Percentiles rank a stretch among this genome's conserved stretches.
These are phyloP conservation scores for Oxycera nigricornis DNA, from an alignment of 2,888 invertebrate genomes.

Conservation along the genomic window DNA sequence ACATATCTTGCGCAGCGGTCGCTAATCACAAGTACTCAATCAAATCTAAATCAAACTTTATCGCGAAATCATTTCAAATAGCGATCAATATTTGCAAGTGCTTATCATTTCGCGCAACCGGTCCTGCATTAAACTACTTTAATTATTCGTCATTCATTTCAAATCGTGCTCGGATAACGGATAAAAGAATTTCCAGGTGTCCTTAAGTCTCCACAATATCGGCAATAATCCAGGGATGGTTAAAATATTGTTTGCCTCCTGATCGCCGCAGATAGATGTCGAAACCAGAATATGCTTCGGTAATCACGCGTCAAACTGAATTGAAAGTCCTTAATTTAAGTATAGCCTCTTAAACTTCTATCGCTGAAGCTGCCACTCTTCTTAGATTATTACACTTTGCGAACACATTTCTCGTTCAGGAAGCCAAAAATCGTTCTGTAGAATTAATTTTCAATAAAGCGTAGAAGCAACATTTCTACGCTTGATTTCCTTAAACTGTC, in stretches of 20 bases:
- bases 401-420: no score
- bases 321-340: not conserved
- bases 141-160: not conserved
- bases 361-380: no score
- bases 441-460: conserved; percentile 33
- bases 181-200: not conserved
- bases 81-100: not conserved
- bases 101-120: not conserved
- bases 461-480: conserved; percentile 16
- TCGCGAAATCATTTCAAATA: no score
- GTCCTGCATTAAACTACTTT: not conserved
- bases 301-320: conserved; percentile 25
- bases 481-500: conserved; percentile 21
- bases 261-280: not conserved
- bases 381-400: no score
- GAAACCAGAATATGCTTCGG: conserved; percentile 4
- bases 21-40: no score
- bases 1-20: no score
- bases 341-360: not conserved
- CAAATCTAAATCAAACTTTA: no score
- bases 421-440: conserved; percentile 6
- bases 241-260: not conserved
- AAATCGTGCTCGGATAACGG: not conserved
- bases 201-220: no score
- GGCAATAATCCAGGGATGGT: no score